These are phyloP conservation scores for Tiaroga cobitis DNA, from an alignment of 2,797 vertebrate species.

Conservation along the genomic window DNA sequence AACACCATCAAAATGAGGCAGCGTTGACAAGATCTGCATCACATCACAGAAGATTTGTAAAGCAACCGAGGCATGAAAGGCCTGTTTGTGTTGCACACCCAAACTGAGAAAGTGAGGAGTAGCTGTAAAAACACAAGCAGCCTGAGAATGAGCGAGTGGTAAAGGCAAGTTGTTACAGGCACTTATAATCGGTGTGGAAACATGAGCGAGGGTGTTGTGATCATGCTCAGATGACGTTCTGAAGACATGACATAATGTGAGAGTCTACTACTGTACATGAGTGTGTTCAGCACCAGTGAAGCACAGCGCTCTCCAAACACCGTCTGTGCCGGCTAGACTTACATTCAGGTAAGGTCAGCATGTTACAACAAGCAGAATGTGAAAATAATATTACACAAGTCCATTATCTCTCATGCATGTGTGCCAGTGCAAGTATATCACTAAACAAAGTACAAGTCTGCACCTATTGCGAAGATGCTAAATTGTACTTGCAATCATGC, in stretches of 20 bases:
- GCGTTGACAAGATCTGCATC: constrained; percentile 48
- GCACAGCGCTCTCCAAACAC: not conserved
- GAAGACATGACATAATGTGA: constrained; percentile 10
- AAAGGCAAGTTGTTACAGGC: constrained; percentile 59
- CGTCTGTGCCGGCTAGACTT: constrained; percentile 5
- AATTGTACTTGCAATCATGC: constrained; percentile 16
- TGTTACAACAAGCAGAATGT: constrained; percentile 1
- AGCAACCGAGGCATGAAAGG: constrained; percentile 4
- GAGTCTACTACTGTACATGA: constrained; percentile 10
- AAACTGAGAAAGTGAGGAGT: not conserved
- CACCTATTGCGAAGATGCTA: not conserved
- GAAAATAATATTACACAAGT: not conserved
- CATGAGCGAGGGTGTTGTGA: constrained; percentile 40
- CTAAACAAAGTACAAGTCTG: constrained; percentile 13
- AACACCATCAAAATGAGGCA: constrained; percentile 16
- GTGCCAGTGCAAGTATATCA: constrained; percentile 8
- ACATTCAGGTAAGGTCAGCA: not conserved
- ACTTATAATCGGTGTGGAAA: constrained; percentile 9
- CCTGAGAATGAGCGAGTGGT: not conserved
- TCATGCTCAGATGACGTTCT: constrained; percentile 39
- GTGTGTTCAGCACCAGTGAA: constrained; percentile 2
- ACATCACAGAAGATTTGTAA: constrained; percentile 31
- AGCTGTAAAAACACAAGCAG: not conserved
- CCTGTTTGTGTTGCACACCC: constrained; percentile 5
- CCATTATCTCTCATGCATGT: not conserved